Conservation (phyloP, 2,888 invertebrate species). For the Euphydryas editha region DNA sequence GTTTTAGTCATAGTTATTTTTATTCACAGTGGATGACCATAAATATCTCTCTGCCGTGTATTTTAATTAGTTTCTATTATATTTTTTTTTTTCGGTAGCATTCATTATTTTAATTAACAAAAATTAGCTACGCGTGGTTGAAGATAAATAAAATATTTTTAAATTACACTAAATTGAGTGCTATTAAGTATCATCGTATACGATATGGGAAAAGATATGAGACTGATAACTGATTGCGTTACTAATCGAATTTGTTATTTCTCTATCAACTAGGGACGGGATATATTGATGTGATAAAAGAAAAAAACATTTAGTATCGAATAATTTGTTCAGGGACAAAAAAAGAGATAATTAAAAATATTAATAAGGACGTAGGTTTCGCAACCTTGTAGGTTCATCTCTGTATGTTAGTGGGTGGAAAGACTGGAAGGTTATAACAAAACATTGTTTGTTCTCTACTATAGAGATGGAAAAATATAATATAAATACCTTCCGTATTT, state of each 20-base stretch:
- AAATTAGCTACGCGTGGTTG: background rate
- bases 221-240: slow-evolving; percentile 14
- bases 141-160: background rate
- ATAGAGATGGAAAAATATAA: slow-evolving; percentile 12
- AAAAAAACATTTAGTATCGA: no score
- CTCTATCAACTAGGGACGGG: background rate
- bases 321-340: no score
- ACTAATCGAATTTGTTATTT: slow-evolving; percentile 7
- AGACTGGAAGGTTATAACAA: slow-evolving; percentile 11
- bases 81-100: background rate
- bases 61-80: background rate
- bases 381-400: slow-evolving; percentile 27
- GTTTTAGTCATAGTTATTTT: background rate
- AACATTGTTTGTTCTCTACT: slow-evolving; percentile 17
- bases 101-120: background rate
- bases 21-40: background rate
- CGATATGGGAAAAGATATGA: slow-evolving; percentile 18
- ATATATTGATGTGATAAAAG: background rate
- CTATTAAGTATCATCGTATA: slow-evolving; percentile 10
- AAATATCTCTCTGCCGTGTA: background rate
- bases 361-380: slow-evolving; percentile 20
- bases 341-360: no score
- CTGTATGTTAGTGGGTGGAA: slow-evolving; percentile 25
- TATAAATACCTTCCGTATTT: background rate
- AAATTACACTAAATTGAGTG: background rate